phyloP scores from a whole-genome alignment of 2,113 vertebrate species.

The Charina bottae region DNA sequence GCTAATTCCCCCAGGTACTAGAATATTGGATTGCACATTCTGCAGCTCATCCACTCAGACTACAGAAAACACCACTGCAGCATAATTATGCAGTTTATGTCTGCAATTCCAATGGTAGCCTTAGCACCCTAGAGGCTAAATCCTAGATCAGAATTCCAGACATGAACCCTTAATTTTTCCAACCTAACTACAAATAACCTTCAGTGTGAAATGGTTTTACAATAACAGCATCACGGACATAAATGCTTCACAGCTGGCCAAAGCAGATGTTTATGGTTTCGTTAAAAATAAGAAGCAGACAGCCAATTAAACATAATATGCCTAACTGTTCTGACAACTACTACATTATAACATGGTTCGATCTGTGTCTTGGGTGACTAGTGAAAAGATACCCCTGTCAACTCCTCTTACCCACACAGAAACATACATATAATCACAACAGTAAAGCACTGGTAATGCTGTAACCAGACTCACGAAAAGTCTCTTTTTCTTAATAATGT shows the following conservation, averaged over 20 bases:
- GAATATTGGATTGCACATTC: conserved; percentile 41
- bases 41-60: conserved; percentile 41
- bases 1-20: conserved; percentile 57
- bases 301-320: conserved; percentile 3
- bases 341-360: neutral
- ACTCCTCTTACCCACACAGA: neutral
- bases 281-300: neutral
- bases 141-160: neutral
- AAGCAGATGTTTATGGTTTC: conserved; percentile 7
- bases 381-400: conserved; percentile 2
- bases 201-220: neutral
- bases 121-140: conserved; percentile 41
- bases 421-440: neutral
- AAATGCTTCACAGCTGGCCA: conserved; percentile 11
- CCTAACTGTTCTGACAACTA: neutral
- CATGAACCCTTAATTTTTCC: conserved; percentile 34
- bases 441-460: neutral
- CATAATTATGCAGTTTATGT: conserved; percentile 43
- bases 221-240: neutral
- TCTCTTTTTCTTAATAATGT: neutral
- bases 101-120: conserved; percentile 44
- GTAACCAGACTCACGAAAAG: neutral
- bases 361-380: neutral
- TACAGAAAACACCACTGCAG: conserved; percentile 36
- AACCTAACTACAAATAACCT: conserved; percentile 36